Percentiles rank a stretch among this genome's conserved stretches.
These are phyloP conservation scores for Halyomorpha halys DNA, from an alignment of 1,140 invertebrate genomes.

Conservation along the genomic window DNA sequence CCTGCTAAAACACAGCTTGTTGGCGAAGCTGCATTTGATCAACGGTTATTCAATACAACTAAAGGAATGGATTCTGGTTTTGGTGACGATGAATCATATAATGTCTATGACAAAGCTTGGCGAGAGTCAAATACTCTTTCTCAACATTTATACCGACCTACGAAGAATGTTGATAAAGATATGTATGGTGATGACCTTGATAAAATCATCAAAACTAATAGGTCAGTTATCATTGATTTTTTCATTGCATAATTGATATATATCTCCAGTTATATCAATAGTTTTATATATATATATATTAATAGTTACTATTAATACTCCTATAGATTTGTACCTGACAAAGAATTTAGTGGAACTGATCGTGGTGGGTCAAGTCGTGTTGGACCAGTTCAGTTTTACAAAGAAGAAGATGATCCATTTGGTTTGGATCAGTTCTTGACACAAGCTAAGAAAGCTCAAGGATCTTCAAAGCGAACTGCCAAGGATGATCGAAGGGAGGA, in stretches of 20 bases:
- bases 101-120: conserved; percentile 96
- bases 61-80: conserved; percentile 96
- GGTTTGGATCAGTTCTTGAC: conserved; percentile 96
- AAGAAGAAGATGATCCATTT: conserved; percentile 91
- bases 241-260: neutral
- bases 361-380: conserved; percentile 63
- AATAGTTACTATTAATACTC: neutral
- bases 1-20: conserved; percentile 67
- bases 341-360: conserved; percentile 88
- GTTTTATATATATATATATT: too few relatives aligned
- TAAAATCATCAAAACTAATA: conserved; percentile 75
- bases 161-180: conserved; percentile 80
- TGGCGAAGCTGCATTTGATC: conserved; percentile 87
- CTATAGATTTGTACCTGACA: conserved; percentile 85
- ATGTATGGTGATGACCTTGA: conserved; percentile 83
- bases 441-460: conserved; percentile 66
- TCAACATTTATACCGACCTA: conserved; percentile 84
- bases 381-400: conserved; percentile 94
- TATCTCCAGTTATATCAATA: too few relatives aligned
- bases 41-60: conserved; percentile 87
- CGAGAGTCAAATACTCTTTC: conserved; percentile 70
- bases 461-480: conserved; percentile 46
- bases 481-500: conserved; percentile 30
- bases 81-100: conserved; percentile 95
- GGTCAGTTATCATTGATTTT: conserved; percentile 39